A percentile compares a stretch with the other conserved stretches of the same genome.
Conservation (phyloP, 1,140 invertebrate species). For the Brachionus rotundiformis region DNA sequence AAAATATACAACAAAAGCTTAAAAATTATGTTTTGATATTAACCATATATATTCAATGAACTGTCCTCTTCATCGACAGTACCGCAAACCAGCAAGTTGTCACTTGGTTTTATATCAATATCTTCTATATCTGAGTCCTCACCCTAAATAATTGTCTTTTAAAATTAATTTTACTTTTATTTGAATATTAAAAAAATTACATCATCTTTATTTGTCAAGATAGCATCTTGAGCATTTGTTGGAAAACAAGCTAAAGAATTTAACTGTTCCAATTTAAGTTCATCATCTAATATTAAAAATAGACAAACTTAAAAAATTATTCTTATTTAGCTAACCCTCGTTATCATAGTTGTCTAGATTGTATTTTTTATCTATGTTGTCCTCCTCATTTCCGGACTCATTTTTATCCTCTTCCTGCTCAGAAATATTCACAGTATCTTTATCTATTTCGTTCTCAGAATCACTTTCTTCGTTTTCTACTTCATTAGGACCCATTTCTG, state of each 20-base stretch:
- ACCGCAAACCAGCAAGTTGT: slow-evolving; percentile 40
- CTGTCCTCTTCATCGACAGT: slow-evolving; percentile 41
- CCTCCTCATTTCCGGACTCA: not conserved
- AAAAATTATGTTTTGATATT: not conserved
- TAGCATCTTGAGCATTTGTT: not conserved
- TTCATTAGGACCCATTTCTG: not conserved
- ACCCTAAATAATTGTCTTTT: not conserved
- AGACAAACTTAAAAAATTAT: not conserved
- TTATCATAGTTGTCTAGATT: slow-evolving; percentile 44
- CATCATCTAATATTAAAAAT: slow-evolving; percentile 16
- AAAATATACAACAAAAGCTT: not conserved
- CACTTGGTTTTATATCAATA: slow-evolving; percentile 20
- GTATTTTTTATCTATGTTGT: slow-evolving; percentile 46
- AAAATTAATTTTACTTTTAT: not conserved
- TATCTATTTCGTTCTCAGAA: not conserved
- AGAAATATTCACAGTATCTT: not conserved
- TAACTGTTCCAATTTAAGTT: slow-evolving; percentile 9
- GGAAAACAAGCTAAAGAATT: slow-evolving; percentile 31
- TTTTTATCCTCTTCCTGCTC: not conserved
- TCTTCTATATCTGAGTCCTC: slow-evolving; percentile 50
- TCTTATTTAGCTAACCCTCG: not conserved
- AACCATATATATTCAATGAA: slow-evolving; percentile 42
- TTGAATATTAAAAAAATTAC: not conserved
- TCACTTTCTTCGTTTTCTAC: slow-evolving; percentile 9
- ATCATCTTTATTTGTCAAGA: slow-evolving; percentile 33